Evolutionary conservation across 2,888 invertebrate species (phyloP).

Genomic region (Catotricha subobsoleta): DNA sequence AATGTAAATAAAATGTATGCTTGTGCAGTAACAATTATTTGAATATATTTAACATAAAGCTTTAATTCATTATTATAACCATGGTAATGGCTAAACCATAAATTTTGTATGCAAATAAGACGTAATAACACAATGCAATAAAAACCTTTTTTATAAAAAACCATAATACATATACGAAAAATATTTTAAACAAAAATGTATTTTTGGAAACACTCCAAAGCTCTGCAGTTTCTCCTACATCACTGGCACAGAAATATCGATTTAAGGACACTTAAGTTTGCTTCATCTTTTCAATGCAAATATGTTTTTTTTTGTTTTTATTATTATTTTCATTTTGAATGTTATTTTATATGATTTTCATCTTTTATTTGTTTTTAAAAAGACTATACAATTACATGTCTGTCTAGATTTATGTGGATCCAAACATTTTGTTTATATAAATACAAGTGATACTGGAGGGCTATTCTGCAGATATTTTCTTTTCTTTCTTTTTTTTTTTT

Average conservation of each 20-base stretch:
- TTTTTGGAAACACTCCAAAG: not conserved
- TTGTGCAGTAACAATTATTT: not conserved
- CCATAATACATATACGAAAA: too few relatives aligned
- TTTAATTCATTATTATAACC: not conserved
- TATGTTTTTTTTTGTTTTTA: not conserved
- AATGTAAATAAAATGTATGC: too few relatives aligned
- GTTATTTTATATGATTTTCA: not conserved
- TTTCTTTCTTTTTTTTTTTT: too few relatives aligned
- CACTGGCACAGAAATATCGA: not conserved
- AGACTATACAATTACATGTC: too few relatives aligned
- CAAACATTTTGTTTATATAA: too few relatives aligned
- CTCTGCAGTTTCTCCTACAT: not conserved
- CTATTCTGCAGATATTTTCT: too few relatives aligned
- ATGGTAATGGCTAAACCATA: not conserved
- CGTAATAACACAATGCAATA: too few relatives aligned
- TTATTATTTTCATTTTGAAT: not conserved
- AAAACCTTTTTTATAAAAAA: too few relatives aligned
- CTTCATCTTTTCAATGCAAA: not conserved
- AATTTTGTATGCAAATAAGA: slow-evolving; percentile 1
- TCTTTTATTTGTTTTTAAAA: too few relatives aligned
- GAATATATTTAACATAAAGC: not conserved
- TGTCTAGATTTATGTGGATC: too few relatives aligned
- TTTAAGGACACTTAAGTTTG: slow-evolving; percentile 1
- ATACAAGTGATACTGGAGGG: too few relatives aligned
- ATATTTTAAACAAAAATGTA: too few relatives aligned